Conservation (phyloP, 1,140 invertebrate species). For the Drosophila ogumai region DNA sequence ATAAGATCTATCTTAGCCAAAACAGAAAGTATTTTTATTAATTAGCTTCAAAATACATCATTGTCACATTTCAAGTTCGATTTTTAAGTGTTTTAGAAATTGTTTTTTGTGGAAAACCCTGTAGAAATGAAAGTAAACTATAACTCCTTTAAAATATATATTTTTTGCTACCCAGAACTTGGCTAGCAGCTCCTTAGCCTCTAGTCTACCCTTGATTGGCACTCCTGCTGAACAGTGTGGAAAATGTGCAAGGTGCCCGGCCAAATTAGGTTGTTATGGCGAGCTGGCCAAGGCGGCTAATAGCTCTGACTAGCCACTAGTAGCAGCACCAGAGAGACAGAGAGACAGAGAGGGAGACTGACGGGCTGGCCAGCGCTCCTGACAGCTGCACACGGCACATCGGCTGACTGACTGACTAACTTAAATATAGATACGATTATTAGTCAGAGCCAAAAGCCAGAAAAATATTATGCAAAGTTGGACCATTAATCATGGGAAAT, state of each 20-base stretch:
- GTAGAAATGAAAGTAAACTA: too few species aligned
- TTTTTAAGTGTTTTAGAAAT: too few species aligned
- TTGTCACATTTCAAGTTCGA: too few species aligned
- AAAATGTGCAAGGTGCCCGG: conserved; percentile 52
- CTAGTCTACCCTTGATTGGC: not conserved
- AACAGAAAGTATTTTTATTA: too few species aligned
- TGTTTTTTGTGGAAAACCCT: too few species aligned
- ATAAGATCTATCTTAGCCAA: too few species aligned
- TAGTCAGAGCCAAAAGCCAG: conserved; percentile 48
- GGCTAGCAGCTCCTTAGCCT: not conserved
- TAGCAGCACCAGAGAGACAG: conserved; percentile 2
- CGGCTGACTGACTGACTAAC: conserved; percentile 35
- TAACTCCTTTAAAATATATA: too few species aligned
- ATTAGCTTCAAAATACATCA: too few species aligned
- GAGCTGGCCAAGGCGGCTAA: conserved; percentile 67
- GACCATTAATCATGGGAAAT: conserved; percentile 44
- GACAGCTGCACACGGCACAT: conserved; percentile 68
- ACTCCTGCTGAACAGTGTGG: conserved; percentile 21
- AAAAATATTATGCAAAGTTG: conserved; percentile 41
- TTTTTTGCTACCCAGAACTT: too few species aligned
- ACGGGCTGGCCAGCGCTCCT: conserved; percentile 67
- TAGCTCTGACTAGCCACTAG: conserved; percentile 46
- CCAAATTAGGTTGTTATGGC: conserved; percentile 70
- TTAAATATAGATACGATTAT: conserved; percentile 32
- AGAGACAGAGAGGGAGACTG: conserved; percentile 26